Percentiles rank a stretch among this genome's conserved stretches.
Conservation (phyloP, 23 tunicate genomes). For the Halocynthia roretzi region DNA sequence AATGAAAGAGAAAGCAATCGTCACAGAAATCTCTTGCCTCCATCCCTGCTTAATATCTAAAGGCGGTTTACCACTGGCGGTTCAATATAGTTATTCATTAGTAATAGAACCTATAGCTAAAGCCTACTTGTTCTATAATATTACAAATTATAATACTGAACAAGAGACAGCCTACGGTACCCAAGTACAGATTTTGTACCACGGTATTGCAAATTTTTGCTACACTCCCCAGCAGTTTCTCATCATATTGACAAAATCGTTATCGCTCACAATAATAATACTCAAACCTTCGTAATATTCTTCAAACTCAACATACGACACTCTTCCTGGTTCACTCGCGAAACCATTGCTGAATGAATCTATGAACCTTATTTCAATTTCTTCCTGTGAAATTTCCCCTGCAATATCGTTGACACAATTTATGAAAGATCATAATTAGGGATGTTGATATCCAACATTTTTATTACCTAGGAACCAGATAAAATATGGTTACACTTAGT, state of each 20-base stretch:
- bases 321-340: slow-evolving; percentile 26
- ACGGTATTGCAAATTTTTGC: neutral
- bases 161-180: neutral
- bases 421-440: no score
- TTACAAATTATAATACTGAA: no score
- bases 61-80: no score
- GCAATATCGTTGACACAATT: neutral
- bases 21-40: no score
- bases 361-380: slow-evolving; percentile 71
- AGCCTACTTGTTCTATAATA: no score
- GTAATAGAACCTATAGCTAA: neutral
- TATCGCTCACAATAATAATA: slow-evolving; percentile 43
- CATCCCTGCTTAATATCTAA: no score
- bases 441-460: no score
- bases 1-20: no score
- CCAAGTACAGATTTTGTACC: neutral
- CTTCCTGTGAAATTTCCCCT: slow-evolving; percentile 58
- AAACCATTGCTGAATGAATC: slow-evolving; percentile 32
- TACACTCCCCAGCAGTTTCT: slow-evolving; percentile 92
- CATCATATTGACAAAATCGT: slow-evolving; percentile 74
- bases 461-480: no score
- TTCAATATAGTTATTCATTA: no score
- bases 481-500: no score
- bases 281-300: slow-evolving; percentile 94
- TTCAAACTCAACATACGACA: slow-evolving; percentile 78